Conservation (phyloP, 53 echinoderm and acorn worm species). For the Mesocentrotus franciscanus region DNA sequence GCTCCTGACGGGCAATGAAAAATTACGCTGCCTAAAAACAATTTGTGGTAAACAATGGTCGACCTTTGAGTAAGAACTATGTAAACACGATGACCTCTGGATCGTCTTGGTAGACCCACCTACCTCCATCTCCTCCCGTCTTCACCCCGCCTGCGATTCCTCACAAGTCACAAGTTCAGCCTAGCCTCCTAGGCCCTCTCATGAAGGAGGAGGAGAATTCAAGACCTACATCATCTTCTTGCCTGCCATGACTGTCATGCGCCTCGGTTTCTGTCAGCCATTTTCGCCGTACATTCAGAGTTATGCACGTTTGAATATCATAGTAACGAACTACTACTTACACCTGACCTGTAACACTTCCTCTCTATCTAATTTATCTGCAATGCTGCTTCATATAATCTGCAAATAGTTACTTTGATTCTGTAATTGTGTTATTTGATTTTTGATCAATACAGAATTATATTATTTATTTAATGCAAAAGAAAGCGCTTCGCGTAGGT, state of each 20-base stretch:
- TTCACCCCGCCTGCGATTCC: constrained; percentile 15
- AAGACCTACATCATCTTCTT: neutral
- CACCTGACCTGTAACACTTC: neutral
- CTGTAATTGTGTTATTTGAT: no score
- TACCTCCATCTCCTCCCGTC: neutral
- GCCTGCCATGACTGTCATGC: no score
- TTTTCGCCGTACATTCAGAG: neutral
- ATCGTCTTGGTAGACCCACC: constrained; percentile 45
- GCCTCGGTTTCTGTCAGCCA: neutral
- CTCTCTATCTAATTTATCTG: no score
- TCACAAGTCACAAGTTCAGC: constrained; percentile 24
- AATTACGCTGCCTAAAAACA: constrained; percentile 68
- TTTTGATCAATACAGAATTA: no score
- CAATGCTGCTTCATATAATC: no score
- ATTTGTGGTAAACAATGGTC: constrained; percentile 53
- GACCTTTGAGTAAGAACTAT: constrained; percentile 53
- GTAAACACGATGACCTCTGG: constrained; percentile 58
- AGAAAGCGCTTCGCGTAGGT: no score
- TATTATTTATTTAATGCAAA: no score
- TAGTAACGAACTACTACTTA: neutral
- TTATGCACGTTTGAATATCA: neutral
- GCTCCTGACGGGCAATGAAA: constrained; percentile 63
- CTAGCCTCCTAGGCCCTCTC: neutral
- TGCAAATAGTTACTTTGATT: no score
- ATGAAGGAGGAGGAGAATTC: neutral